Evolutionary conservation across 1,140 invertebrate genomes (phyloP), one percentile per base, ranked within the genome.

Genomic region (Trichonephila clavata): DNA sequence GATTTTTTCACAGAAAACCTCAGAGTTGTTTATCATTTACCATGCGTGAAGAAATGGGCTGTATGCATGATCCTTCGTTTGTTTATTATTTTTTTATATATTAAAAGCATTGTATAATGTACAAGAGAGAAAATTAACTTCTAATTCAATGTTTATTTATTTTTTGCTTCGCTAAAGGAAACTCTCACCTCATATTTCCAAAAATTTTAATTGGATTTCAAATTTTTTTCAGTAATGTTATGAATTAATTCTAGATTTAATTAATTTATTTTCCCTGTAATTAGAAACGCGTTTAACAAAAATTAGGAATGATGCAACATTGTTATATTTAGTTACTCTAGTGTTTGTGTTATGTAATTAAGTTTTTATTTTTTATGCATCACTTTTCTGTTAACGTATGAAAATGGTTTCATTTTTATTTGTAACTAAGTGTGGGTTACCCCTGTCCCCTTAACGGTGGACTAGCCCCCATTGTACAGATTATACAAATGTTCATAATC

Each of bases 11-110:
- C 71, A 77, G 71, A 77, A 77, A 77, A 77, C 14, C 6, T 27
- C 32, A 18, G 14, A 14, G 32, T 27, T 77, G 71, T 77, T 77
- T 32, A 77, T 77, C 71, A 77, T 77, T 77, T 77, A 32, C 32
- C 32, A 77, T 39, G 71, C 71, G 71, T 32, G 27, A 77, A 77
- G 27, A 77, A 77, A 32, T 77, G 32, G 71, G 71, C 39, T 77
- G 71, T 77, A 77, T 77, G 27, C 71, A 77, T 77, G 71, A 77
- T 77, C 71, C 3, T 18, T 27, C 27, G 27, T 24, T 77, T 77
- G 24, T 77, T 77, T 6, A 39, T 39, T 39, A 27, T 61, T 20
- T 63, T 63, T 20, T 10, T 39, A 7, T 39, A 18, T 14, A 10
- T 39, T 27, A 77, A 32, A 50, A 77, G 24, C 32, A 77, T 77